Evolutionary conservation across 1,140 invertebrate species (phyloP).

Genomic region (Tetranychus urticae): DNA sequence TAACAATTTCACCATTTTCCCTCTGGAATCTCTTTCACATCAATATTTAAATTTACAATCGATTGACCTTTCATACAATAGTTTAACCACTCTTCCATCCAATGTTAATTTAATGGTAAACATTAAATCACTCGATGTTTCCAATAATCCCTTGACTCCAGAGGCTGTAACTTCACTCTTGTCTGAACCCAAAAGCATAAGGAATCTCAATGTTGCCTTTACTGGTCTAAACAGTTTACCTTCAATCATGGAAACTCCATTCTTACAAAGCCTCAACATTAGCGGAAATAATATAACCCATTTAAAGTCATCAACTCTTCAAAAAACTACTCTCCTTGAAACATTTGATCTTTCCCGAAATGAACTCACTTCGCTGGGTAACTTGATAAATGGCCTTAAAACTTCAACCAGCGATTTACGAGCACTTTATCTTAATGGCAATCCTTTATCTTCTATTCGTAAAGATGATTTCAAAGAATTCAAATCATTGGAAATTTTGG

Average conservation of each 20-base stretch:
- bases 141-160: slow-evolving; percentile 50
- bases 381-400: slow-evolving; percentile 27
- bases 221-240: slow-evolving; percentile 36
- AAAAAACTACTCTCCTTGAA: slow-evolving; percentile 49
- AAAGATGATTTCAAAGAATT: slow-evolving; percentile 46
- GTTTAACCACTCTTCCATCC: slow-evolving; percentile 44
- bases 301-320: slow-evolving; percentile 36
- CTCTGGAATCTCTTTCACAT: slow-evolving; percentile 40
- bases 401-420: slow-evolving; percentile 37
- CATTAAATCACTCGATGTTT: slow-evolving; percentile 60
- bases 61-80: slow-evolving; percentile 52
- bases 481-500: slow-evolving; percentile 33
- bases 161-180: slow-evolving; percentile 47
- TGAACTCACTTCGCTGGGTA: slow-evolving; percentile 30
- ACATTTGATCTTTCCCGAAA: slow-evolving; percentile 51
- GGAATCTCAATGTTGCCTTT: slow-evolving; percentile 50
- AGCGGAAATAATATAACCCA: slow-evolving; percentile 45
- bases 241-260: slow-evolving; percentile 48
- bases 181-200: slow-evolving; percentile 61
- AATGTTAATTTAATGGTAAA: slow-evolving; percentile 64
- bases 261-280: slow-evolving; percentile 51
- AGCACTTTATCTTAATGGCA: slow-evolving; percentile 45
- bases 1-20: slow-evolving; percentile 51
- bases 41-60: slow-evolving; percentile 54
- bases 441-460: slow-evolving; percentile 41